These are phyloP conservation scores for Streptopelia turtur DNA, from an alignment of 2,797 vertebrate genomes.

Conservation along the genomic window DNA sequence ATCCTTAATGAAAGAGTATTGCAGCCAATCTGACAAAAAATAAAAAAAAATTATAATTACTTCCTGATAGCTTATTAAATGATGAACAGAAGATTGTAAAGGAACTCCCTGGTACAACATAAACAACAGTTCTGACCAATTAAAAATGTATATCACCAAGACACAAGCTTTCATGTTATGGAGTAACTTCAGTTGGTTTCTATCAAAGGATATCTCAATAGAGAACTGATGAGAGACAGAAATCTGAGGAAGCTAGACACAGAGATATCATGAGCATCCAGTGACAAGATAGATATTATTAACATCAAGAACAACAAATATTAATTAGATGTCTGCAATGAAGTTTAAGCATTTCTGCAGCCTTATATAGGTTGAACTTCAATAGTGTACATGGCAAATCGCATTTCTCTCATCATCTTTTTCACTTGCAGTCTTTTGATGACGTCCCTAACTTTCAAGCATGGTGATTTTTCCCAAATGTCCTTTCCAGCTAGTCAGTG, in stretches of 20 bases:
- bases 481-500: neutral
- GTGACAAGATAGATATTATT: neutral
- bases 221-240: constrained; percentile 11
- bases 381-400: neutral
- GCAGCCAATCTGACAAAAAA: neutral
- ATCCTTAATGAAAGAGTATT: neutral
- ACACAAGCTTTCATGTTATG: constrained; percentile 13
- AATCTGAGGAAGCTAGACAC: constrained; percentile 9
- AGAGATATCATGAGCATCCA: neutral
- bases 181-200: neutral
- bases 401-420: neutral
- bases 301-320: constrained; percentile 23
- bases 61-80: neutral
- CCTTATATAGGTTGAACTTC: neutral
- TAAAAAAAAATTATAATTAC: neutral
- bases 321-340: neutral
- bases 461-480: neutral
- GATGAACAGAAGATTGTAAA: neutral
- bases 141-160: neutral
- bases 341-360: neutral
- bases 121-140: constrained; percentile 33
- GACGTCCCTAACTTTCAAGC: neutral
- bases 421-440: neutral
- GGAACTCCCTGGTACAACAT: neutral
- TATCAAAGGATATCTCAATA: constrained; percentile 33